Evolutionary conservation across 2,888 invertebrate genomes (phyloP).

Genomic region (Copidosoma aretas): DNA sequence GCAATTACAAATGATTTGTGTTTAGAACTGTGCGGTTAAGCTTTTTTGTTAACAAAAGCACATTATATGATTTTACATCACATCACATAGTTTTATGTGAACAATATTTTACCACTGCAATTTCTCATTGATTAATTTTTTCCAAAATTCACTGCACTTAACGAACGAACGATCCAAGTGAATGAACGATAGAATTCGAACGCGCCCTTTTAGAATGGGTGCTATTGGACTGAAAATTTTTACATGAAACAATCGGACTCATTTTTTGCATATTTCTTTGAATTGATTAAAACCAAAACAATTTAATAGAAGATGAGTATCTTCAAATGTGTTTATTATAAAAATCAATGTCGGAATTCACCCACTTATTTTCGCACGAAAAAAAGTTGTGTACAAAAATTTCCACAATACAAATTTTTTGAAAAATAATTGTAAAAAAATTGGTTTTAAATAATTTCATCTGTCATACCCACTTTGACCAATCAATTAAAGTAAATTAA

Average conservation of each 20-base stretch:
- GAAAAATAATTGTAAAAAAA: neutral
- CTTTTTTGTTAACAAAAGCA: no score
- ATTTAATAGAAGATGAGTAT: conserved; percentile 27
- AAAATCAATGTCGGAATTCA: conserved; percentile 11
- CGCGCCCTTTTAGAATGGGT: no score
- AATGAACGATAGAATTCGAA: no score
- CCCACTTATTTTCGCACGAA: conserved; percentile 9
- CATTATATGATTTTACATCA: no score
- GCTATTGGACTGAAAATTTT: conserved; percentile 24
- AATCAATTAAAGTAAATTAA: no score
- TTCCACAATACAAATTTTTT: conserved; percentile 1
- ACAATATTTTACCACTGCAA: no score
- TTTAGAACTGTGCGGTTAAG: no score
- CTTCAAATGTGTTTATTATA: conserved; percentile 10
- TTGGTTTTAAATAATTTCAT: neutral
- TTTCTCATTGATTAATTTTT: no score
- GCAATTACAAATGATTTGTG: no score
- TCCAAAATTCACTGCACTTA: no score
- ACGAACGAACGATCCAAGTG: no score
- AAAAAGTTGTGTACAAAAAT: conserved; percentile 4
- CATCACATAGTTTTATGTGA: no score
- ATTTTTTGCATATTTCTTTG: conserved; percentile 15
- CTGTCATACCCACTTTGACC: neutral
- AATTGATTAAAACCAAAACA: conserved; percentile 14
- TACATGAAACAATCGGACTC: conserved; percentile 13